Evolutionary conservation across 2,888 invertebrate species (phyloP).

Genomic region (Mechanitis messenoides): DNA sequence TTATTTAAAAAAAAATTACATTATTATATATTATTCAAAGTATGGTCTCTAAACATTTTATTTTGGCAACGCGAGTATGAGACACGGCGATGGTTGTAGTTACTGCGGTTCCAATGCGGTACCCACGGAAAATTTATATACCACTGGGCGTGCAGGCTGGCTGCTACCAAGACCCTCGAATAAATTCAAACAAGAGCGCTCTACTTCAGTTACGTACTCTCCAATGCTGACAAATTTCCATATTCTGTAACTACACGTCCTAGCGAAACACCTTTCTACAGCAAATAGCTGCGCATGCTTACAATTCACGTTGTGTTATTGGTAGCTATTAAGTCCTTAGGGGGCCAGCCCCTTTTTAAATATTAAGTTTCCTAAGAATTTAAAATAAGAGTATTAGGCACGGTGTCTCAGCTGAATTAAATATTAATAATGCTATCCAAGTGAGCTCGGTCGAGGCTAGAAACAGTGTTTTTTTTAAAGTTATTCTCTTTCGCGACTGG

Average conservation of each 20-base stretch:
- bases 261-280: slow-evolving; percentile 48
- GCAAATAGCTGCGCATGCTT: slow-evolving; percentile 55
- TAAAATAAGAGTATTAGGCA: slow-evolving; percentile 69
- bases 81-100: slow-evolving; percentile 52
- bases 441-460: slow-evolving; percentile 51
- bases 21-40: slow-evolving; percentile 6
- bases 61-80: slow-evolving; percentile 62
- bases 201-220: slow-evolving; percentile 44
- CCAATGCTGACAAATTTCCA: slow-evolving; percentile 46
- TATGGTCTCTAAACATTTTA: slow-evolving; percentile 43
- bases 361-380: slow-evolving; percentile 73
- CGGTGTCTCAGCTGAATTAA: slow-evolving; percentile 63
- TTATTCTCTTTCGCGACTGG: slow-evolving; percentile 58
- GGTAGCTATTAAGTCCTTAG: slow-evolving; percentile 47
- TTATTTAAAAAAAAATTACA: not conserved
- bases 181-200: slow-evolving; percentile 46
- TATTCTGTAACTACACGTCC: slow-evolving; percentile 25
- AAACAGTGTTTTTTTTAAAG: slow-evolving; percentile 71
- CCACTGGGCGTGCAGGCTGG: slow-evolving; percentile 65
- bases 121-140: slow-evolving; percentile 69
- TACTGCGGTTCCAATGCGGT: slow-evolving; percentile 73
- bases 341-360: slow-evolving; percentile 58
- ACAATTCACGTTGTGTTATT: slow-evolving; percentile 41
- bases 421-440: slow-evolving; percentile 68
- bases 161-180: slow-evolving; percentile 47